These are phyloP conservation scores for Tachystola acroxantha DNA, from an alignment of 2,888 invertebrate species.

Conservation along the genomic window DNA sequence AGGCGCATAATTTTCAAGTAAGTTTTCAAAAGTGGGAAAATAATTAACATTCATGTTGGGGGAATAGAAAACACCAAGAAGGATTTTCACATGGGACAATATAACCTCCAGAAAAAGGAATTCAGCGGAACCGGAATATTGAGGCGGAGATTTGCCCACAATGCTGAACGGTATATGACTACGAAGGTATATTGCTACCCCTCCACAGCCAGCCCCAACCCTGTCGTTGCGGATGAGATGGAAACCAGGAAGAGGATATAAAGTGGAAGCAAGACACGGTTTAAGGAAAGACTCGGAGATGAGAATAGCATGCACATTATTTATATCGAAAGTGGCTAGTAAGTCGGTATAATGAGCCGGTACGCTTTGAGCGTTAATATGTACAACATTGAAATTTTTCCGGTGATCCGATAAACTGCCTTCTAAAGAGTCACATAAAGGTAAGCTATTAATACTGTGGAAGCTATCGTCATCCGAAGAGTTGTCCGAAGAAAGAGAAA, in stretches of 20 bases:
- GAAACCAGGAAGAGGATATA: not conserved
- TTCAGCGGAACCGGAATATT: not conserved
- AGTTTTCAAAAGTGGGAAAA: constrained; percentile 5
- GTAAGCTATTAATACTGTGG: too few relatives aligned
- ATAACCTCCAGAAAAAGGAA: not conserved
- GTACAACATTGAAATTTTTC: too few relatives aligned
- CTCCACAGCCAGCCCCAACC: not conserved
- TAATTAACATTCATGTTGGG: constrained; percentile 5
- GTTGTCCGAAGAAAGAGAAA: too few relatives aligned
- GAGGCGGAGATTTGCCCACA: not conserved
- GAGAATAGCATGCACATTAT: too few relatives aligned
- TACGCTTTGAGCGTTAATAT: too few relatives aligned
- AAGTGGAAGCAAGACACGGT: too few relatives aligned
- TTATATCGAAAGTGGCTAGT: too few relatives aligned
- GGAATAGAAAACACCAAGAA: not conserved
- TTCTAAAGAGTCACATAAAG: too few relatives aligned
- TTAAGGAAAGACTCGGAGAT: too few relatives aligned
- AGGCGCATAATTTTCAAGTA: constrained; percentile 3
- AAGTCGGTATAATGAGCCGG: too few relatives aligned
- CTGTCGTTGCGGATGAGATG: not conserved
- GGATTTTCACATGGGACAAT: not conserved
- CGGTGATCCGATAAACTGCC: too few relatives aligned
- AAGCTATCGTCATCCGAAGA: too few relatives aligned
- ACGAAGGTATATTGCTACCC: not conserved
- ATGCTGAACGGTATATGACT: not conserved